Percentiles rank a stretch among this genome's conserved stretches.
phyloP scores from a whole-genome alignment of 2,797 vertebrate genomes.

The Cyclopterus lumpus region DNA sequence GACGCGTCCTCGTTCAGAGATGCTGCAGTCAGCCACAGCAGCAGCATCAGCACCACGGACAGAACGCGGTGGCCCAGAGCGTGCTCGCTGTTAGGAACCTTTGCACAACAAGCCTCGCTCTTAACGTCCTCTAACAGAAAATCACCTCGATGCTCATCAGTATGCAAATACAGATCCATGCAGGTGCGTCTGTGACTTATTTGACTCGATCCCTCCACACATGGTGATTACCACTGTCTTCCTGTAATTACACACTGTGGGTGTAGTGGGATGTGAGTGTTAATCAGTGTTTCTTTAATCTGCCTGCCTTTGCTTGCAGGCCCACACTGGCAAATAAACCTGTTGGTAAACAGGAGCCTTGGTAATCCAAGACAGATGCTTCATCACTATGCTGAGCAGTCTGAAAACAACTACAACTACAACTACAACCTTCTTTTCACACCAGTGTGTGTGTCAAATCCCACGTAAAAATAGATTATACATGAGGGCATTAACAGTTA shows the following conservation, averaged over 20 bases:
- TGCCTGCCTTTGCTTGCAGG: background rate
- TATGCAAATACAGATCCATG: constrained; percentile 39
- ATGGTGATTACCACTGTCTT: background rate
- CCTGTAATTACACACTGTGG: constrained; percentile 14
- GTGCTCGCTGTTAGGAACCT: constrained; percentile 45
- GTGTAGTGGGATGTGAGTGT: background rate
- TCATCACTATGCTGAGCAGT: background rate
- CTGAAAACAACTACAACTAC: background rate
- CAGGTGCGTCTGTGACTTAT: constrained; percentile 21
- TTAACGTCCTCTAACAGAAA: constrained; percentile 28
- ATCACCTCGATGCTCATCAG: constrained; percentile 31
- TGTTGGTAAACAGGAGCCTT: constrained; percentile 17
- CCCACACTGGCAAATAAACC: background rate
- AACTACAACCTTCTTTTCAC: background rate
- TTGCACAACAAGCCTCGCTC: background rate
- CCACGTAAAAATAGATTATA: background rate
- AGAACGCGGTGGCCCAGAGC: constrained; percentile 60
- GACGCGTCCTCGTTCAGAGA: constrained; percentile 30
- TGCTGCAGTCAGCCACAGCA: constrained; percentile 35
- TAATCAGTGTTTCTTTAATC: constrained; percentile 19
- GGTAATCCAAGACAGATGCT: background rate
- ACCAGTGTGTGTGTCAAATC: background rate
- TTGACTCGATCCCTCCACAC: background rate
- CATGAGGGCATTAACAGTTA: background rate
- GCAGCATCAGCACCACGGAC: constrained; percentile 61